Conservation (phyloP, 2,113 vertebrate genomes). For the Gnathonemus longibarbis region DNA sequence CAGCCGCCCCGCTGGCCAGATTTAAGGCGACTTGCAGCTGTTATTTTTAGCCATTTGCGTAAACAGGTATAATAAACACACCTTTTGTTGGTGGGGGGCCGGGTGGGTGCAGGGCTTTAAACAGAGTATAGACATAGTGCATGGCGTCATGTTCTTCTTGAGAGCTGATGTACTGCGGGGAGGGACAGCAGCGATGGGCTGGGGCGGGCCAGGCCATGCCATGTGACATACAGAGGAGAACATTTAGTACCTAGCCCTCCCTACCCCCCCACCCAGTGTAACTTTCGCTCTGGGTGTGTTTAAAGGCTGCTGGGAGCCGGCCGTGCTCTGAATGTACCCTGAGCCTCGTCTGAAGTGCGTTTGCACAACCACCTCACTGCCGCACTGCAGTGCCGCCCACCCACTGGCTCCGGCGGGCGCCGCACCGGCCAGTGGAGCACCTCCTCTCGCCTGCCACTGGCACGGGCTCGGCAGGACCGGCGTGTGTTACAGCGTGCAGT, state of each 20-base stretch:
- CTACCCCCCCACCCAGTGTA: not conserved
- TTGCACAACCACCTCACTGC: not conserved
- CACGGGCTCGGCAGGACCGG: not conserved
- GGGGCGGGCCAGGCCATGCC: not conserved
- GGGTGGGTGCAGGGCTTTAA: not conserved
- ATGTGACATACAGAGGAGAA: not conserved
- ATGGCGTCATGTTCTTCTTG: not conserved
- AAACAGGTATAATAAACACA: not conserved
- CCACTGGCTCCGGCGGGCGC: not conserved
- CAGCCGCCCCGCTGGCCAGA: not conserved
- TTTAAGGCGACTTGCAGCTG: not conserved
- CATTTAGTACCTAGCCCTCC: not conserved
- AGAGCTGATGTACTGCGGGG: not conserved
- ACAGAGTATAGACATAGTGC: not conserved
- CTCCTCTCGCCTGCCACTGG: not conserved
- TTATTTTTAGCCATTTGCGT: not conserved
- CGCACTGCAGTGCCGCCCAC: not conserved
- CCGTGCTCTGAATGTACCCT: not conserved
- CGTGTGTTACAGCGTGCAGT: constrained; percentile 22
- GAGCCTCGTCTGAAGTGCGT: not conserved
- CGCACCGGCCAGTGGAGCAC: too few relatives aligned
- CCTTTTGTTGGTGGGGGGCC: not conserved
- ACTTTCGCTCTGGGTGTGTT: not conserved
- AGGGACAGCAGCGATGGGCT: not conserved
- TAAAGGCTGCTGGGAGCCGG: not conserved